These are phyloP conservation scores for Loxodonta africana DNA, from an alignment of 2,113 vertebrate genomes.

Conservation along the genomic window DNA sequence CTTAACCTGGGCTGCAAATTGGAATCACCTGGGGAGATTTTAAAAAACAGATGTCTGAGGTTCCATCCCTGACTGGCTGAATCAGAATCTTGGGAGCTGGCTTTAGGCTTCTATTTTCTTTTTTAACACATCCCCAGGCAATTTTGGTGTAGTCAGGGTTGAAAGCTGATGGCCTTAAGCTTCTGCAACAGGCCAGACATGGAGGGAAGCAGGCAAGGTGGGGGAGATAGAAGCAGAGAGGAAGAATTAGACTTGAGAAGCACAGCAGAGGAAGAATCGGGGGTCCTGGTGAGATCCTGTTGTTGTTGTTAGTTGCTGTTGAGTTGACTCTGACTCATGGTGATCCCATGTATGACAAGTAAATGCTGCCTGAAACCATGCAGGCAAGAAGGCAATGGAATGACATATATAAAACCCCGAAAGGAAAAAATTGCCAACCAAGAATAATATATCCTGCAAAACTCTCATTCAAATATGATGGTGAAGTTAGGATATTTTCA, in stretches of 20 bases:
- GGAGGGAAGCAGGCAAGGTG: background rate
- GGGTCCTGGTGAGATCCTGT: background rate
- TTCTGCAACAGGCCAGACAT: background rate
- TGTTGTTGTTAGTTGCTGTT: background rate
- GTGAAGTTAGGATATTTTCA: too few species aligned
- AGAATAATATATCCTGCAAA: too few species aligned
- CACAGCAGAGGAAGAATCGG: background rate
- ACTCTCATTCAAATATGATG: too few species aligned
- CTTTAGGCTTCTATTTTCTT: constrained; percentile 17
- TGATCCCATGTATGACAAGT: background rate
- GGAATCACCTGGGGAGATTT: constrained; percentile 65
- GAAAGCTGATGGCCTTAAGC: background rate
- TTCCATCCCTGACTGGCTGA: constrained; percentile 2
- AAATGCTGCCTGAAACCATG: background rate
- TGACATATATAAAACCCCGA: too few species aligned
- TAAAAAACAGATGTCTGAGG: constrained; percentile 56
- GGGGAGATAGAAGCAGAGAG: background rate
- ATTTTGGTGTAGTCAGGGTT: background rate
- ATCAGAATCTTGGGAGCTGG: constrained; percentile 45
- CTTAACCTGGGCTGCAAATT: constrained; percentile 62
- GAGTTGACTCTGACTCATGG: background rate
- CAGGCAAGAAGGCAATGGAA: too few species aligned
- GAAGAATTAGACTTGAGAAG: background rate
- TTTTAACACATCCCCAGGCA: constrained; percentile 7
- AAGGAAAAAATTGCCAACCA: too few species aligned